These are phyloP conservation scores for Gobio occitaniae DNA, from an alignment of 2,797 vertebrate genomes.

Conservation along the genomic window DNA sequence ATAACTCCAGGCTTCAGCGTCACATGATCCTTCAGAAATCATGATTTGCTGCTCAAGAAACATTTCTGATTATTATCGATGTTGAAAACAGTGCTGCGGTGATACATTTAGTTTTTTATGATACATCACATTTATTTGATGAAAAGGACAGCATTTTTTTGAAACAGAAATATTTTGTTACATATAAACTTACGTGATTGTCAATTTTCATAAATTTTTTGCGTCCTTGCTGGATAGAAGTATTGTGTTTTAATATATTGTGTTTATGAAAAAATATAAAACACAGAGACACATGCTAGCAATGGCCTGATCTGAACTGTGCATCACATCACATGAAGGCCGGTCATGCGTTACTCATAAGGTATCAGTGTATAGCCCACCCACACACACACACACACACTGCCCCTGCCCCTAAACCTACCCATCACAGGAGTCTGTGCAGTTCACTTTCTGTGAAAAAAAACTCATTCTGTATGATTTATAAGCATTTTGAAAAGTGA, in stretches of 20 bases:
- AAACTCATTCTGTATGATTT: too few species aligned
- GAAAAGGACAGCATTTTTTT: not conserved
- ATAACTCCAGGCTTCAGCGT: not conserved
- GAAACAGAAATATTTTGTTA: not conserved
- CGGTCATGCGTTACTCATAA: constrained; percentile 16
- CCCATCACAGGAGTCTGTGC: too few species aligned
- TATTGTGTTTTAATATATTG: too few species aligned
- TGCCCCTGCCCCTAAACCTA: too few species aligned
- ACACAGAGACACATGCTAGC: not conserved
- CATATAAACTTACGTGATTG: not conserved
- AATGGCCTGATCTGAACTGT: not conserved
- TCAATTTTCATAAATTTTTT: not conserved
- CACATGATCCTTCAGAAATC: not conserved
- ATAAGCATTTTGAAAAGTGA: too few species aligned
- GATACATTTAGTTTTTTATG: too few species aligned
- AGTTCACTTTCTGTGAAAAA: too few species aligned
- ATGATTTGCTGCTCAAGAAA: not conserved
- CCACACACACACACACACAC: not conserved
- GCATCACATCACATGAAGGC: not conserved
- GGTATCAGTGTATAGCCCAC: not conserved
- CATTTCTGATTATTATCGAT: not conserved
- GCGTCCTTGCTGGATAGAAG: too few species aligned
- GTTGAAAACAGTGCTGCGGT: not conserved
- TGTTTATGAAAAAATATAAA: not conserved
- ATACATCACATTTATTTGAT: too few species aligned